Conservation (phyloP, 2,888 invertebrate species). For the Euclidia mi region DNA sequence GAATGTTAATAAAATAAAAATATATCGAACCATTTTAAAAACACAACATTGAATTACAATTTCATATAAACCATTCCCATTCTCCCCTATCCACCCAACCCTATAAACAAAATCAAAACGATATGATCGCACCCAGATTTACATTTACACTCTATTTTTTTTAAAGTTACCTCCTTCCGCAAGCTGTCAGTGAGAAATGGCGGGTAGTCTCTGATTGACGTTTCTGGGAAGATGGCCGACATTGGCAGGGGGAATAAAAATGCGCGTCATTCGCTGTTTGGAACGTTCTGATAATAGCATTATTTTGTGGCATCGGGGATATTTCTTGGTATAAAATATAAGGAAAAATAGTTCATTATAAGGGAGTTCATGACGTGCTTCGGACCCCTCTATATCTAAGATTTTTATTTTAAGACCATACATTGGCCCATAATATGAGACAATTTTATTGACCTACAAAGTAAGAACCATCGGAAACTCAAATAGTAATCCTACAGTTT, state of each 20-base stretch:
- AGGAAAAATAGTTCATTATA: too few species aligned
- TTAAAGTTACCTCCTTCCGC: slow-evolving; percentile 65
- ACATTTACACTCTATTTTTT: slow-evolving; percentile 56
- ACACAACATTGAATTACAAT: background rate
- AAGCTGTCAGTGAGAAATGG: slow-evolving; percentile 81
- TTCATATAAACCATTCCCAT: slow-evolving; percentile 1
- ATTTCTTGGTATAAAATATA: background rate
- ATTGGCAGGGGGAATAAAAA: slow-evolving; percentile 65
- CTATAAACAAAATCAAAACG: slow-evolving; percentile 37
- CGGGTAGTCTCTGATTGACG: slow-evolving; percentile 80
- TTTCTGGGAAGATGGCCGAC: slow-evolving; percentile 63
- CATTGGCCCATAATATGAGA: too few species aligned
- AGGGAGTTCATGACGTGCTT: too few species aligned
- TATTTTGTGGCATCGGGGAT: background rate
- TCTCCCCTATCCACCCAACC: slow-evolving; percentile 14
- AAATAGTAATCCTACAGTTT: too few species aligned
- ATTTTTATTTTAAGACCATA: too few species aligned
- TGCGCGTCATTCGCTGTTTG: slow-evolving; percentile 66
- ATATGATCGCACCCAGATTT: slow-evolving; percentile 45
- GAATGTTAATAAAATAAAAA: too few species aligned
- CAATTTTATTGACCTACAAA: too few species aligned
- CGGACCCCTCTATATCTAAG: too few species aligned
- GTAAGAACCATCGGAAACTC: too few species aligned
- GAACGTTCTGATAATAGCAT: background rate
- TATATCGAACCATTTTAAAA: too few species aligned